Base-by-base conservation (phyloP, 2,888 invertebrate species). In the Muscina levida region DNA sequence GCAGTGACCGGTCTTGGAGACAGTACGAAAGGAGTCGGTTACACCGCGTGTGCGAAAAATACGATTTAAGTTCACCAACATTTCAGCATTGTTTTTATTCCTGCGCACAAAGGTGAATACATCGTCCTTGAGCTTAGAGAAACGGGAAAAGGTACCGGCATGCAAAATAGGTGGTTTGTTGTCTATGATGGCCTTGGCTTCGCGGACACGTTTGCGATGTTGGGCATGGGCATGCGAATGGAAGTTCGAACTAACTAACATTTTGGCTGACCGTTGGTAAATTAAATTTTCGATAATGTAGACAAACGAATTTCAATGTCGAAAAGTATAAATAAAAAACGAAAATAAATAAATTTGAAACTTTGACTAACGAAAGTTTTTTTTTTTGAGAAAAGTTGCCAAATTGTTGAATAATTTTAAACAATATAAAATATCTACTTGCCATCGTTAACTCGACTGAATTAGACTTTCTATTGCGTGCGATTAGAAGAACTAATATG, bases 61-160 rank as follows among this genome's bases (percentile, higher is more conserved):
- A 26, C 42, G 44, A 26, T 83, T 75, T n/a, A 83, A n/a, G 11
- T 70, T 74, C 1, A 78, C 10, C 24, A 83, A 22, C 37, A 84
- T 26, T 1, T 59, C 31, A 0, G 73, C 77, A 67, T 83, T 84
- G 8, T 74, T 53, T 19, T 73, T 71, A 42, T 76, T 68, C 3
- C 80, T 71, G 0, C 42, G 2, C 6, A 74, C 22, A 5, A 68
- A 79, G 17, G 59, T 48, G 15, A 39, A 15, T 0, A 82, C 72
- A 22, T 83, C 79, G 2, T 56, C 26, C 15, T 79, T 67, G 37
- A 83, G 24, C 10, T 68, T 62, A 0, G 78, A 46, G 1, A 84
- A 57, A 1, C 79, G 67, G 13, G 70, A 19, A 72, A 74, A 66
- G 11, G 57, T 51, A 0, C 42, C 46, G 5, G 65, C 68, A n/a